Base-by-base conservation (phyloP, 2,797 vertebrate species). In the Mus spretus region DNA sequence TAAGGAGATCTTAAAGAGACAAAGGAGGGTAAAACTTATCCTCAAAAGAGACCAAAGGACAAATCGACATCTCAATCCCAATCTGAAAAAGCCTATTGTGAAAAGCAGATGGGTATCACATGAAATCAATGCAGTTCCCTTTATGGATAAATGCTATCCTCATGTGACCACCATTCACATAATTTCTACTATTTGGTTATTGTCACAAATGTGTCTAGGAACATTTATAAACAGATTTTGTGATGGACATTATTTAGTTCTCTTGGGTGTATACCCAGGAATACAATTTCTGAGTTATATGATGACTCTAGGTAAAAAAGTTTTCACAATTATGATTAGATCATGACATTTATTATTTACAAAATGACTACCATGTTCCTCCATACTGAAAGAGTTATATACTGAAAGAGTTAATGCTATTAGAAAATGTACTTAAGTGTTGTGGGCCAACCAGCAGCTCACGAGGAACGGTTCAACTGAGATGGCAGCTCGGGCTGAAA, bases 321-420 rank as follows among this genome's bases (percentile, higher is more conserved):
- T 67, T 81, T 74, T 81, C 12, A 94, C 67, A 86, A 50, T 10
- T 37, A 95, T 19, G 26, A 26, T 88, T 79, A 61, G 3, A 53
- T n/a, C 10, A 28, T 88, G 92, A 61, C 20, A 88, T 75, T 92
- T 59, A 61, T 83, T 92, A 53, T 80, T 90, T 86, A 93, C 75
- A 63, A 77, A 55, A 57, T 63, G 26, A 83, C 63, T 47, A n/a
- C 26, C 26, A 84, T 67, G 57, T 44, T 89, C n/a, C 70, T 83
- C 79, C 34, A 22, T 55, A 84, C 17, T 15, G 13, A 24, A 55
- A 15, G 28, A 13, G 13, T 37, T 67, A 84, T 37, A 34, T 47
- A 8, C 57, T n/a, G 44, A 65, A 89, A 77, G 37, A 72, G 34
- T 28, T 74, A 84, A 61, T 72, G 1, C 22, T 53, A 61, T 47